Evolutionary conservation across 2,888 invertebrate species (phyloP).

Genomic region (Cerastis leucographa): DNA sequence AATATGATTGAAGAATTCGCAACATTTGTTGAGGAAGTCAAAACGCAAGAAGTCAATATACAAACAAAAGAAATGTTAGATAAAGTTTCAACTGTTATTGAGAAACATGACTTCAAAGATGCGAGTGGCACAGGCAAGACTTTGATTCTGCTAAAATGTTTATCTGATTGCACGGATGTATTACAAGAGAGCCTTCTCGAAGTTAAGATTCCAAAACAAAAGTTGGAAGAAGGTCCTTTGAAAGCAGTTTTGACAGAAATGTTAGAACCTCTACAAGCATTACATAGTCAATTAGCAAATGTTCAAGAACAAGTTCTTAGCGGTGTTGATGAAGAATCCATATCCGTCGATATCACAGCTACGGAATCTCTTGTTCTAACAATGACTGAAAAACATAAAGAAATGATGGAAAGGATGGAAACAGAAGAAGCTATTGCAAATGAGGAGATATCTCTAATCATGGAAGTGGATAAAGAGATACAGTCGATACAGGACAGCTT

Average conservation of each 20-base stretch:
- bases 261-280: slow-evolving; percentile 78
- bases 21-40: slow-evolving; percentile 66
- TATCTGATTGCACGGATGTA: slow-evolving; percentile 81
- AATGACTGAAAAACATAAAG: slow-evolving; percentile 82
- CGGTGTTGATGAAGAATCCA: slow-evolving; percentile 76
- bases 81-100: slow-evolving; percentile 73
- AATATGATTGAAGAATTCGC: slow-evolving; percentile 73
- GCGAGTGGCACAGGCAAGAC: slow-evolving; percentile 78
- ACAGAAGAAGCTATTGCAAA: slow-evolving; percentile 71
- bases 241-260: slow-evolving; percentile 78
- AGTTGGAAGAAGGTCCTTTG: slow-evolving; percentile 71
- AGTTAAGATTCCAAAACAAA: slow-evolving; percentile 60
- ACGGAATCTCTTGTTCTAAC: slow-evolving; percentile 82
- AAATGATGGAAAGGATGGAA: slow-evolving; percentile 78
- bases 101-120: slow-evolving; percentile 79
- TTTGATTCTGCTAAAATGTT: slow-evolving; percentile 81
- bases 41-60: slow-evolving; percentile 58
- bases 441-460: slow-evolving; percentile 77
- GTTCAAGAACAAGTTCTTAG: slow-evolving; percentile 80
- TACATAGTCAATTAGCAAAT: slow-evolving; percentile 79
- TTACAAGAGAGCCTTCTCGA: slow-evolving; percentile 71
- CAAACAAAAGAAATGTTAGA: slow-evolving; percentile 66
- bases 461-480: slow-evolving; percentile 82
- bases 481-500: slow-evolving; percentile 80
- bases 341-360: slow-evolving; percentile 78